A percentile compares a stretch with the other conserved stretches of the same genome.
phyloP scores from a whole-genome alignment of 2,113 vertebrate genomes.

The Nematolebias whitei region DNA sequence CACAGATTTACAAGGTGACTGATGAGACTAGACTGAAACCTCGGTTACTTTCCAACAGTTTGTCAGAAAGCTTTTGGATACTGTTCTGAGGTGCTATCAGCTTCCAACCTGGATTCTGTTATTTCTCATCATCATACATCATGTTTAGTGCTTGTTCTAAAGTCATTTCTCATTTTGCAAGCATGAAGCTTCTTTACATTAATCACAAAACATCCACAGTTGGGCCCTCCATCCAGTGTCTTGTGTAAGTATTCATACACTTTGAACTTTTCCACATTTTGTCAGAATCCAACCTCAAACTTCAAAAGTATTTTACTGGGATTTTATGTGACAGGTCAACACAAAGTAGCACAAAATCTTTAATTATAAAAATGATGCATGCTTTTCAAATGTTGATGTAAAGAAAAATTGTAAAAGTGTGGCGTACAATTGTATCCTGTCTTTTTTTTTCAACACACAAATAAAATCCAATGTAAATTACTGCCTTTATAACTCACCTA shows the following conservation, averaged over 20 bases:
- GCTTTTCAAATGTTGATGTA: not conserved
- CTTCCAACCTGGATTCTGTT: conserved; percentile 23
- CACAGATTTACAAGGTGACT: conserved; percentile 12
- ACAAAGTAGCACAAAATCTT: not conserved
- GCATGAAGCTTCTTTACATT: not conserved
- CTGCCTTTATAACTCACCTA: no score
- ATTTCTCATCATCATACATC: conserved; percentile 16
- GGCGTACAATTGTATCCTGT: not conserved
- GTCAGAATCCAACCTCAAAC: no score
- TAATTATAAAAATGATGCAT: not conserved
- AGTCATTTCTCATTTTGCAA: conserved; percentile 23
- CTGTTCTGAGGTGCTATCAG: conserved; percentile 17
- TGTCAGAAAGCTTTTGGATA: conserved; percentile 31
- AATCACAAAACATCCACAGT: not conserved
- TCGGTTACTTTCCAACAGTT: conserved; percentile 33
- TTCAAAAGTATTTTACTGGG: no score
- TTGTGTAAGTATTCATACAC: not conserved
- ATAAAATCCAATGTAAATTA: no score
- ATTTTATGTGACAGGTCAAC: no score
- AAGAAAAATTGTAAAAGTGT: not conserved
- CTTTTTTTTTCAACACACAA: no score
- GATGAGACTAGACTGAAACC: conserved; percentile 26
- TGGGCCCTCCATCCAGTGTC: not conserved
- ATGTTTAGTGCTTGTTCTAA: not conserved
- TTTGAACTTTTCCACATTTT: no score